phyloP scores from a whole-genome alignment of 2,888 invertebrate genomes.

The Agrilus mali region DNA sequence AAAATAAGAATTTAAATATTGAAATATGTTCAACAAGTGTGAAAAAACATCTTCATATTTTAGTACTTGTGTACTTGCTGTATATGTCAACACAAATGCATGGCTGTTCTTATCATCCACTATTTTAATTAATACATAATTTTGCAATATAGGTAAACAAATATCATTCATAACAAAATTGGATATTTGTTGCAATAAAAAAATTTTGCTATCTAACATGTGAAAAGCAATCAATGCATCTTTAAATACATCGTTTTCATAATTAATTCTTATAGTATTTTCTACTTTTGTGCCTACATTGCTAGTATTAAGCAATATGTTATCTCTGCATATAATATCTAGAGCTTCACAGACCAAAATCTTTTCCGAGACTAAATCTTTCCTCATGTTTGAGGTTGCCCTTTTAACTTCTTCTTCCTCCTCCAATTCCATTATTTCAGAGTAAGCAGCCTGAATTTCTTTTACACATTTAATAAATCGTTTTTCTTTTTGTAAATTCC shows the following conservation, averaged over 20 bases:
- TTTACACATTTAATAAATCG: conserved; percentile 37
- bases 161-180: conserved; percentile 44
- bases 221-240: conserved; percentile 32
- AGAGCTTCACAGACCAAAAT: conserved; percentile 37
- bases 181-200: conserved; percentile 43
- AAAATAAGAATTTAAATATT: conserved; percentile 44
- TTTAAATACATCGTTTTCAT: conserved; percentile 30
- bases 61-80: conserved; percentile 32
- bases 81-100: conserved; percentile 27
- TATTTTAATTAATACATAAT: conserved; percentile 34
- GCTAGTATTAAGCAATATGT: conserved; percentile 34
- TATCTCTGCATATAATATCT: conserved; percentile 36
- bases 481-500: conserved; percentile 23
- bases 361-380: conserved; percentile 35
- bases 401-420: conserved; percentile 38
- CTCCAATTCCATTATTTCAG: conserved; percentile 35
- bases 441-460: conserved; percentile 30
- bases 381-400: conserved; percentile 37
- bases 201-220: conserved; percentile 28
- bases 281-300: conserved; percentile 28
- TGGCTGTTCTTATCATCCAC: conserved; percentile 27
- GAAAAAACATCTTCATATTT: conserved; percentile 42
- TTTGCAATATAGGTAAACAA: conserved; percentile 44
- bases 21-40: conserved; percentile 43
- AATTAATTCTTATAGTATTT: conserved; percentile 30